These are phyloP conservation scores for Brachystomella parvula DNA, from an alignment of 1,140 invertebrate genomes.

Conservation along the genomic window DNA sequence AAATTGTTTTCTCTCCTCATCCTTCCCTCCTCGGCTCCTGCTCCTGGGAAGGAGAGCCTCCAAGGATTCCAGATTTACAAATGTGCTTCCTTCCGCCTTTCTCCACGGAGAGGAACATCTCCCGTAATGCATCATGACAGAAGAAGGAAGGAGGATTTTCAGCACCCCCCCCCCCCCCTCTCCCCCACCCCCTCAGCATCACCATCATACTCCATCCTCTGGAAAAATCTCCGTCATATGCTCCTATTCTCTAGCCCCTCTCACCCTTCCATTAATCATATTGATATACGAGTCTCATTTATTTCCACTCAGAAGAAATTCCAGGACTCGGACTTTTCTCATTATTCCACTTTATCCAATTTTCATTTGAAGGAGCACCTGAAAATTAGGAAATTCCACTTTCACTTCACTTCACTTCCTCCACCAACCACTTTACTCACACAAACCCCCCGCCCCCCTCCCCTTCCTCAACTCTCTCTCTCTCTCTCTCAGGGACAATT, in stretches of 20 bases:
- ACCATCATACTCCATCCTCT: conserved; percentile 4
- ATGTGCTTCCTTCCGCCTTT: background rate
- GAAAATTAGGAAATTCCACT: too few relatives aligned
- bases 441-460: too few relatives aligned
- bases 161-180: background rate
- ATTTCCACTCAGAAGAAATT: conserved; percentile 7
- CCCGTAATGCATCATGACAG: background rate
- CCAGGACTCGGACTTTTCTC: conserved; percentile 5
- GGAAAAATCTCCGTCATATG: conserved; percentile 29
- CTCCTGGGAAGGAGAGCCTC: too few relatives aligned
- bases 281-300: conserved; percentile 34
- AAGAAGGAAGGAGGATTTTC: background rate
- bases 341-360: background rate
- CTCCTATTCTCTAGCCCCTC: conserved; percentile 24
- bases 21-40: background rate
- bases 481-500: too few relatives aligned
- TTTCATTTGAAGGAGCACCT: too few relatives aligned
- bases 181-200: background rate
- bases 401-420: too few relatives aligned
- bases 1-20: conserved; percentile 5
- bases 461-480: too few relatives aligned
- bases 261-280: conserved; percentile 36
- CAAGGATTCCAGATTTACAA: background rate
- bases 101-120: background rate
- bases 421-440: too few relatives aligned